Evolutionary conservation across 2,113 vertebrate genomes (phyloP), one percentile per base, ranked within the genome.

Genomic region (Anarhynchus alexandrinus): DNA sequence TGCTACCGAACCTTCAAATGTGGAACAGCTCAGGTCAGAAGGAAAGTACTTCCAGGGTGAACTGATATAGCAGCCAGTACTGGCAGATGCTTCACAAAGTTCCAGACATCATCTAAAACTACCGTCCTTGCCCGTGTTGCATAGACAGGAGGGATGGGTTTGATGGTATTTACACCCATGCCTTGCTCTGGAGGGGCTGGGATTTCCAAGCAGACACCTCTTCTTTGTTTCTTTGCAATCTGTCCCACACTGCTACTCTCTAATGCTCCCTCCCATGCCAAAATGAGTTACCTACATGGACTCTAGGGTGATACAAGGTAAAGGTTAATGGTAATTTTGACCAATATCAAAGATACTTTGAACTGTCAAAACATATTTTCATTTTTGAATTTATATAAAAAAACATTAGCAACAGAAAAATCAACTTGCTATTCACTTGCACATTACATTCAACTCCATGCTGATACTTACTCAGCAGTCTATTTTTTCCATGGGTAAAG

Each of bases 391-490:
- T 89, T 74, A 30, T 73, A 45, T 45, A 1, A 26, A 83, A 90
- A 81, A 84, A n/a, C 9, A 86, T 17, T 26, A 85, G 10, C 57
- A 57, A 90, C 18, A 62, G 38, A 81, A 90, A 95, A 95, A 91
- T 58, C 67, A 93, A 8, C 54, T 90, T 80, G 71, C 49, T 90
- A 80, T 86, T 94, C 79, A 88, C 71, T 69, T 49, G 49, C 36
- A 77, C 43, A 52, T 90, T 80, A 61, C 59, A 86, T 73, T 92
- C 58, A 54, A 11, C 27, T 83, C 58, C 72, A 73, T 54, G 58
- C 79, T 73, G 51, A 51, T 57, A 88, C 71, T 88, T 88, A 90
- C 51, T 88, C 93, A 95, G 76, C 76, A 92, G 83, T 45, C 64
- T 81, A 19, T 66, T 92, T 89, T 89, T 82, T 38, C 78, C 69